Evolutionary conservation across 2,113 vertebrate genomes (phyloP).

Genomic region (Tylochromis polylepis): DNA sequence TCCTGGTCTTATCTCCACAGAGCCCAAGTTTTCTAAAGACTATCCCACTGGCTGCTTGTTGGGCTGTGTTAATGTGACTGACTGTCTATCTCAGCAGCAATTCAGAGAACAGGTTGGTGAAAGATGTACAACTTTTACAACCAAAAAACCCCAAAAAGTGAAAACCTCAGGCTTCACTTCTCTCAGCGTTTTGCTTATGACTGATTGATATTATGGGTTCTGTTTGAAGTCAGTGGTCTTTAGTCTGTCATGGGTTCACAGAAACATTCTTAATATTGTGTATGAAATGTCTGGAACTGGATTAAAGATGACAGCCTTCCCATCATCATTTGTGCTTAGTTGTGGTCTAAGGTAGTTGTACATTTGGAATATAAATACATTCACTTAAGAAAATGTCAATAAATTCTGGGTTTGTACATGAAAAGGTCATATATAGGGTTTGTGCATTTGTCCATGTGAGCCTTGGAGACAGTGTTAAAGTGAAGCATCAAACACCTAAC

Average conservation of each 20-base stretch:
- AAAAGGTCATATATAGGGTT: neutral
- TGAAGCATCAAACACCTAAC: neutral
- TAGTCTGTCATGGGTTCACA: neutral
- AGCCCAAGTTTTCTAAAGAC: slow-evolving; percentile 83
- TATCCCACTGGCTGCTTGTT: slow-evolving; percentile 92
- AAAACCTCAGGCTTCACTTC: neutral
- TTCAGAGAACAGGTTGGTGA: slow-evolving; percentile 87
- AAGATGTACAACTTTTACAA: neutral
- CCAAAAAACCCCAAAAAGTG: neutral
- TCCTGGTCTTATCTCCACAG: slow-evolving; percentile 66
- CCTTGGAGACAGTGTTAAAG: neutral
- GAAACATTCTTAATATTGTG: too few relatives aligned
- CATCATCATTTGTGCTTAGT: neutral
- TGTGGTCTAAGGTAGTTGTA: neutral
- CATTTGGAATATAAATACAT: neutral
- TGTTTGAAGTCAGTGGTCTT: neutral
- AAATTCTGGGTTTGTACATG: neutral
- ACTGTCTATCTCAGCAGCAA: slow-evolving; percentile 90
- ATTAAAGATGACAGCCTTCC: neutral
- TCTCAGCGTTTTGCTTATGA: neutral
- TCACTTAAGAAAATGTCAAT: neutral
- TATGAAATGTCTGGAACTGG: neutral
- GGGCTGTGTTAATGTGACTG: slow-evolving; percentile 85
- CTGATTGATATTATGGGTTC: neutral
- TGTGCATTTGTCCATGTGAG: neutral